These are phyloP conservation scores for Crocidura indochinensis DNA, from an alignment of 2,797 vertebrate species.

Conservation along the genomic window DNA sequence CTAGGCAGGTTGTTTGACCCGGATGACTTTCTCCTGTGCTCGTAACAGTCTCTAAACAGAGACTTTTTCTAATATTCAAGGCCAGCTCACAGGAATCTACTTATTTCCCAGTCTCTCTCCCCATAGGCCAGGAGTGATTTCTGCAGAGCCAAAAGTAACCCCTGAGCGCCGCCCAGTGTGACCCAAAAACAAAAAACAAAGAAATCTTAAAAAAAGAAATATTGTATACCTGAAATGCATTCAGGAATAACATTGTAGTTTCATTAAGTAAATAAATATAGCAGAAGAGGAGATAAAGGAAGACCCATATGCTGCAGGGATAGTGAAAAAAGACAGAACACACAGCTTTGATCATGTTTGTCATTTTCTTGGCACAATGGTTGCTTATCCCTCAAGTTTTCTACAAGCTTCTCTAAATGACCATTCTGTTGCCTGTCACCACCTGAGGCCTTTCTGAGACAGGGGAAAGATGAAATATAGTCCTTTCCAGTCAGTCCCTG, in stretches of 20 bases:
- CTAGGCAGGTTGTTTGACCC: too few relatives aligned
- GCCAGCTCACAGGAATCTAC: too few relatives aligned
- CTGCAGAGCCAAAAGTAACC: too few relatives aligned
- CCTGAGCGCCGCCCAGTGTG: too few relatives aligned
- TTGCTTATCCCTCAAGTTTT: background rate
- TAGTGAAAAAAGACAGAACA: background rate
- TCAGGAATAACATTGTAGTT: too few relatives aligned
- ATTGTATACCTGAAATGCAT: too few relatives aligned
- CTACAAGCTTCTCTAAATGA: slow-evolving; percentile 27
- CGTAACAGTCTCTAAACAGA: too few relatives aligned
- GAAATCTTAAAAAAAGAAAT: too few relatives aligned
- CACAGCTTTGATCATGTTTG: background rate
- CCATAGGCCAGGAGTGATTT: too few relatives aligned
- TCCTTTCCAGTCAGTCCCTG: background rate
- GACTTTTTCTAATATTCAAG: background rate
- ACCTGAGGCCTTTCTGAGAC: background rate
- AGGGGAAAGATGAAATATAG: background rate
- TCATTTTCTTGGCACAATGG: background rate
- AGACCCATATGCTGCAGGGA: background rate
- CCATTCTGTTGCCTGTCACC: background rate
- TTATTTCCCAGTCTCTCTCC: background rate
- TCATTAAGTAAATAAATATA: background rate
- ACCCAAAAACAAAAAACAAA: too few relatives aligned
- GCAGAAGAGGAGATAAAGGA: background rate
- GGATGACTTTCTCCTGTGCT: too few relatives aligned